Evolutionary conservation across 2,797 vertebrate species (phyloP).

Genomic region (Epinephelus awoara): DNA sequence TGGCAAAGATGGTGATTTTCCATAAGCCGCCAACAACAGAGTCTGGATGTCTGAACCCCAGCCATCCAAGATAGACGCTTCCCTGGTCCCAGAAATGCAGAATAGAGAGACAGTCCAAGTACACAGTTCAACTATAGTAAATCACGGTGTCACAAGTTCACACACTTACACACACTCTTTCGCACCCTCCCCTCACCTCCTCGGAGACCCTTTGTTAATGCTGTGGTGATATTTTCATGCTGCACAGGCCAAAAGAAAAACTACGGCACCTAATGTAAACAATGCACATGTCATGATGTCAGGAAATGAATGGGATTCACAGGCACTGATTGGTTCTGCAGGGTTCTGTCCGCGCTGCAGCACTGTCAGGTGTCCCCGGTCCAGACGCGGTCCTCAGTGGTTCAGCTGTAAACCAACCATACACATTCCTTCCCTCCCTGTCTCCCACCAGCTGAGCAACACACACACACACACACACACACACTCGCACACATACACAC

Average conservation of each 20-base stretch:
- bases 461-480: constrained; percentile 28
- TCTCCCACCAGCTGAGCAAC: constrained; percentile 78
- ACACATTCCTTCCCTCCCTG: constrained; percentile 85
- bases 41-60: constrained; percentile 76
- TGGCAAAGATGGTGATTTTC: constrained; percentile 85
- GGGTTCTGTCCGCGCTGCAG: constrained; percentile 27
- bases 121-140: constrained; percentile 66
- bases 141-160: constrained; percentile 67
- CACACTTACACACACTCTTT: constrained; percentile 30
- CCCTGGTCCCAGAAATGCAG: constrained; percentile 65
- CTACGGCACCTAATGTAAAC: constrained; percentile 49
- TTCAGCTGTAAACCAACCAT: constrained; percentile 84
- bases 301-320: constrained; percentile 51
- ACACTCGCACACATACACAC: constrained; percentile 26
- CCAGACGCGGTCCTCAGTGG: constrained; percentile 77
- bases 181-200: constrained; percentile 56
- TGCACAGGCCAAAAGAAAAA: constrained; percentile 38
- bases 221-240: constrained; percentile 59
- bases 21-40: constrained; percentile 78
- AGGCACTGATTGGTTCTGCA: constrained; percentile 53
- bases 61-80: constrained; percentile 71
- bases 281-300: constrained; percentile 55
- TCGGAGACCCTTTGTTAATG: constrained; percentile 66
- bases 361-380: constrained; percentile 74
- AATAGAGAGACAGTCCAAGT: constrained; percentile 59